Percentiles rank a stretch among this genome's conserved stretches.
Evolutionary conservation across 2,797 vertebrate genomes (phyloP).

Genomic region (Argyrosomus regius): DNA sequence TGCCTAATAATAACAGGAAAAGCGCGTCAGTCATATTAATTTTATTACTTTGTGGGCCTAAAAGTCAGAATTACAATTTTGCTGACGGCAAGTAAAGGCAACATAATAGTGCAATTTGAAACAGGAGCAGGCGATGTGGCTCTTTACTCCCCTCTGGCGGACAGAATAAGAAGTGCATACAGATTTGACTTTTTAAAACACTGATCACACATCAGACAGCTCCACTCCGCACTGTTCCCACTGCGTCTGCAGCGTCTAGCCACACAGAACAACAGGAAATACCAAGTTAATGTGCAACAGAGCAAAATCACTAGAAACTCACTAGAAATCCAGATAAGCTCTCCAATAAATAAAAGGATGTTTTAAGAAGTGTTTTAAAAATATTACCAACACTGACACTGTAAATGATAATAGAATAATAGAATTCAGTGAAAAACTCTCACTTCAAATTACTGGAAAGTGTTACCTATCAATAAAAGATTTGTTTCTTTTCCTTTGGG

Average conservation of each 20-base stretch:
- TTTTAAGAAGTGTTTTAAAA: no score
- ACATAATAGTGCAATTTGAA: neutral
- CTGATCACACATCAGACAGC: neutral
- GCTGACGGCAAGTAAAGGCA: neutral
- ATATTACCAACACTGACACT: no score
- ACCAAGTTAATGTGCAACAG: no score
- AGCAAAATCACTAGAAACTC: no score
- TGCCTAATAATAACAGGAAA: no score
- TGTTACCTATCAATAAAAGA: neutral
- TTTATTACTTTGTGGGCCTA: neutral
- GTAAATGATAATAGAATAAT: neutral
- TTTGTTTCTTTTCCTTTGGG: neutral
- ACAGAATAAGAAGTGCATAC: neutral
- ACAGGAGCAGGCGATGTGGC: slow-evolving; percentile 5
- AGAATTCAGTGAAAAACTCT: neutral
- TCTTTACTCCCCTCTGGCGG: slow-evolving; percentile 4
- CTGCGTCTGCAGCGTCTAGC: neutral
- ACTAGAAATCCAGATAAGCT: no score
- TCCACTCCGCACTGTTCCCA: neutral
- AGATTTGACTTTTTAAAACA: neutral
- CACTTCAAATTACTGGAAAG: neutral
- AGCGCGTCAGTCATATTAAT: neutral
- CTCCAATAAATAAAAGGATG: no score
- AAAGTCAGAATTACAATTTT: rapidly evolving
- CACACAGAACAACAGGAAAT: no score